These are phyloP conservation scores for Cyphomyrus discorhynchus DNA, from an alignment of 2,113 vertebrate genomes.

Conservation along the genomic window DNA sequence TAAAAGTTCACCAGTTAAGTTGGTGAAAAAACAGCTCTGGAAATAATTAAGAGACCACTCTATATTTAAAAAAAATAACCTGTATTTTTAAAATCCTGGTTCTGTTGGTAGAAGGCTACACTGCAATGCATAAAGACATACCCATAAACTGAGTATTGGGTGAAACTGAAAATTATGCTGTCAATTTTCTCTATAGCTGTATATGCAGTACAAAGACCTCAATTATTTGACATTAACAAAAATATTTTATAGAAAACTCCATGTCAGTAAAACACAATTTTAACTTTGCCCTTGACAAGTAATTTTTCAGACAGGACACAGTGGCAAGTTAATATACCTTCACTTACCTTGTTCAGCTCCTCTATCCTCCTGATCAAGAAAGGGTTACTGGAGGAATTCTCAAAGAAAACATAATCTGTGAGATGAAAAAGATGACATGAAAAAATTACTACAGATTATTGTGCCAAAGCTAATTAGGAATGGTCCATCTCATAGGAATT, in stretches of 20 bases:
- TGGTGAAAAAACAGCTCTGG: background rate
- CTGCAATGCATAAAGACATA: background rate
- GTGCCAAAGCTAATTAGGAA: background rate
- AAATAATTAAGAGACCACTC: background rate
- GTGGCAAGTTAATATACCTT: background rate
- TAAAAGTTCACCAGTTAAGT: background rate
- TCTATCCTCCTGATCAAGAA: slow-evolving; percentile 75
- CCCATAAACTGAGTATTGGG: background rate
- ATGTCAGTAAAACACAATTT: background rate
- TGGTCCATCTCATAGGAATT: background rate
- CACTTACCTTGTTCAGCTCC: slow-evolving; percentile 72
- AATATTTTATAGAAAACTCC: background rate
- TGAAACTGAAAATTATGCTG: background rate
- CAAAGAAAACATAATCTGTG: slow-evolving; percentile 75
- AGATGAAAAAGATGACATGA: background rate
- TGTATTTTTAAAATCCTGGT: background rate
- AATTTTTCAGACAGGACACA: background rate
- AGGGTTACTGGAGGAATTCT: slow-evolving; percentile 76
- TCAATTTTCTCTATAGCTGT: background rate
- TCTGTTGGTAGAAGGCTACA: background rate
- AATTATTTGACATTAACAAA: background rate
- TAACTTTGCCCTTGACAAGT: background rate
- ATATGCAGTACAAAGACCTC: background rate
- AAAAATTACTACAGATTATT: background rate
- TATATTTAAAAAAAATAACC: background rate